Evolutionary conservation across 2,113 vertebrate genomes (phyloP), one percentile per base, ranked within the genome.

Genomic region (Syngnathus scovelli): DNA sequence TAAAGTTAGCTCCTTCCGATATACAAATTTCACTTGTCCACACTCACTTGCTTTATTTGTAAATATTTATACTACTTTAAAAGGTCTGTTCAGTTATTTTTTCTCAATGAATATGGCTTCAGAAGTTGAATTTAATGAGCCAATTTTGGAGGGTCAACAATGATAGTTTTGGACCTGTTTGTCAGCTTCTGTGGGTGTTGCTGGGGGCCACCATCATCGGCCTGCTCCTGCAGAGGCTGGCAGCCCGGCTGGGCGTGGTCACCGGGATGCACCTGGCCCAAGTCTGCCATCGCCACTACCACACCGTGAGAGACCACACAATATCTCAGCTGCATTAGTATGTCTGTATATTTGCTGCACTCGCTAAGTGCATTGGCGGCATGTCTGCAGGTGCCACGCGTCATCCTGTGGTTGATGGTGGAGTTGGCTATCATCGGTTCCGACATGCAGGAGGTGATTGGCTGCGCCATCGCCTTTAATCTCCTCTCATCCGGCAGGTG

Each of bases 371-470:
- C n/a, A n/a, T n/a, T n/a, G n/a, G n/a, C 11, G 9, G 41, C 10
- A 11, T 11, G 10, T 11, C 1, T 38, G 27, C 74, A 99, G 96
- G 83, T 94, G 37, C 96, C 96, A 1, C 92, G 96, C 11, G 90
- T 98, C 61, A 77, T 96, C 51, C 89, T 99, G 13, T 99, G 96
- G 96, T 77, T 98, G 51, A 98, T 99, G 96, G 93, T 98, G 1
- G 96, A 99, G 6, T 52, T 96, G 2, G 95, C 96, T 0, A 98
- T 98, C 81, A 96, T 98, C 8, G 95, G 97, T 46, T 99, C 96
- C 0, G 97, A 99, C 65, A 99, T 99, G 97, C 97, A 99, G 77
- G 97, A 99, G 75, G 97, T 98, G 83, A 99, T 99, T 2, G 97
- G 95, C 81, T 98, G 96, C 0, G 95, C 97, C 23, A 98, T 99